Base-by-base conservation (phyloP, 2,797 vertebrate species). In the Pseudocheirus occidentalis region DNA sequence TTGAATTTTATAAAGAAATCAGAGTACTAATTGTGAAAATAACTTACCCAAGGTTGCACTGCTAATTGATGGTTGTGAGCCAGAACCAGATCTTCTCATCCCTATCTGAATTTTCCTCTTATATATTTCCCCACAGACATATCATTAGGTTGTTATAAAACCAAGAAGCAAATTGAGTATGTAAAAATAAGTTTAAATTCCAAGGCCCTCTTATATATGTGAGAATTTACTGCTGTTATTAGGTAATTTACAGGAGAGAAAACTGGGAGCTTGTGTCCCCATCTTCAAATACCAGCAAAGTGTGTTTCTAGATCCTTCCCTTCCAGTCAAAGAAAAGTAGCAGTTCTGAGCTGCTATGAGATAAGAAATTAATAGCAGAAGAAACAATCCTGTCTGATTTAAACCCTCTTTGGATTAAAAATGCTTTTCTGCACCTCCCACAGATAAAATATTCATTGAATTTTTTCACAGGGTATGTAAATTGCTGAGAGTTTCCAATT, bases 381-480 rank as follows among this genome's bases (percentile, higher is more conserved):
- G 18, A 92, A 87, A 57, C 92, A 1, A 0, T 55, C 29, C 28
- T 57, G 62, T 58, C 93, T 73, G 31, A 7, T 66, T 90, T 4
- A 53, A 94, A 59, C 16, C 12, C 7, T 34, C 13, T 29, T 55
- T 93, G 90, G 81, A 27, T 50, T 31, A 56, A 54, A 53, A 92
- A 90, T 87, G 52, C 40, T 87, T 59, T 90, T 96, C 31, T 92
- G 46, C 14, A n/a, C 14, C 24, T 81, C 52, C 95, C 50, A n/a
- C 53, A 89, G 27, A 54, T 91, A 89, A 93, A 95, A 89, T 54
- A 58, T 5, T 3, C 52, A 87, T 91, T 95, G 81, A 93, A 92
- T 97, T 96, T 94, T 90, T 96, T 94, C 89, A 93, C 81, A 92
- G 73, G 73, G 24, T 52, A 52, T 31, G n/a, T 27, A 92, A 31